Evolutionary conservation across 2,888 invertebrate genomes (phyloP), one percentile per base, ranked within the genome.

Genomic region (Nymphalis c-album): DNA sequence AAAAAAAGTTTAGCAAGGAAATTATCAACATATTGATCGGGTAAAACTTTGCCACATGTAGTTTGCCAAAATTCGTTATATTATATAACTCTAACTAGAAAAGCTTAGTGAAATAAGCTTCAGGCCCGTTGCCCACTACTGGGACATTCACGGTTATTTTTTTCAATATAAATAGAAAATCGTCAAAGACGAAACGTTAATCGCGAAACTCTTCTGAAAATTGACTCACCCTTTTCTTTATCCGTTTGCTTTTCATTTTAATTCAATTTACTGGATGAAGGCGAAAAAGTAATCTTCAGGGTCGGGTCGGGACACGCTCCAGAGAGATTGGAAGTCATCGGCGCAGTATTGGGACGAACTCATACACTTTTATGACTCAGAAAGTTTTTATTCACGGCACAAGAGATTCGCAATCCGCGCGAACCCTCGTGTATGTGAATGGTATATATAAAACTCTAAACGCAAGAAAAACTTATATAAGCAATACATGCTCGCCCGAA

Each of bases 251-350:
- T 87, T 88, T 87, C 88, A 88, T 90, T 91, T 90, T 89, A 90
- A 91, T 90, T 90, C 91, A 91, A 91, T 91, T 89, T 88, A 87
- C 85, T 86, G 88, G 88, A 90, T 90, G 88, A 87, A 84, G 88
- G 86, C 86, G 87, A 88, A 89, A 90, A 90, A 88, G 91, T 90
- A 90, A 90, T 90, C 88, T 90, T 81, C 85, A 81, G 88, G 90
- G 90, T 88, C 82, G 87, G 91, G 90, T 88, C 85, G 86, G 86
- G 87, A 87, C 85, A 80, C 82, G 88, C 84, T 86, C 84, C 86
- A 80, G 85, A 87, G 87, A 89, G 88, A 90, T 91, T 90, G 91
- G 90, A 90, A 90, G 88, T 90, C 91, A 89, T 90, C 87, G 88
- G 77, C 87, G 83, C 84, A 84, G 90, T 90, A 90, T 91, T 90